Evolutionary conservation across 2,797 vertebrate species (phyloP), one percentile per base, ranked within the genome.

Genomic region (Enteromius argenteus): DNA sequence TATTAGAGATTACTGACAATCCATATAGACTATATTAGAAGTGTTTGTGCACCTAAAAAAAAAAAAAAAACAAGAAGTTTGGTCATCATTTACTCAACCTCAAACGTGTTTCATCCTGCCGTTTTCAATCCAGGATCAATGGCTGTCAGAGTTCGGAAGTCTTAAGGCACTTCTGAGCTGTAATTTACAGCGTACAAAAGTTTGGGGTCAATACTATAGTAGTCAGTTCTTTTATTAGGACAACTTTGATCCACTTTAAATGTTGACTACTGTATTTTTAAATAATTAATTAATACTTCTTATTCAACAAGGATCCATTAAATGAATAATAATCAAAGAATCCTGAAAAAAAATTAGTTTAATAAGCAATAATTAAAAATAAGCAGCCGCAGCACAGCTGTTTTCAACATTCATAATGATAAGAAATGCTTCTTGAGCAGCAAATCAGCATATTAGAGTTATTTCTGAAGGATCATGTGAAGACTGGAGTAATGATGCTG

Each of bases 1-100:
- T 27, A 15, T 19, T 30, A 14, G 27, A 72, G 32, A 67, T 53
- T 75, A 56, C 49, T n/a, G 81, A 83, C 81, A 83, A 77, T 83
- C 81, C 14, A 68, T 56, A 58, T 56, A 68, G 46, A 68, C 11
- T 77, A 53, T 56, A 14, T 23, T 49, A 75, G 32, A 53, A 66
- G 58, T 44, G 53, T 44, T 46, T 5, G 51, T 30, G 37, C 39
- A 23, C 21, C 32, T 39, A 2, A 53, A 56, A 73, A 46, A 46
- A 46, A 44, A 44, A 0, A 44, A 39, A 7, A 8, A n/a, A n/a
- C n/a, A 10, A 11, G 4, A 35, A 23, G n/a, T 37, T 23, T 4
- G 30, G 62, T 37, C 3, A 56, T 75, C 30, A 15, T 75, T 75
- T 75, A 56, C 73, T 56, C 32, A 37, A 1, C 21, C 73, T 75